These are phyloP conservation scores for Formica selysi DNA, from an alignment of 1,140 invertebrate species.

Conservation along the genomic window DNA sequence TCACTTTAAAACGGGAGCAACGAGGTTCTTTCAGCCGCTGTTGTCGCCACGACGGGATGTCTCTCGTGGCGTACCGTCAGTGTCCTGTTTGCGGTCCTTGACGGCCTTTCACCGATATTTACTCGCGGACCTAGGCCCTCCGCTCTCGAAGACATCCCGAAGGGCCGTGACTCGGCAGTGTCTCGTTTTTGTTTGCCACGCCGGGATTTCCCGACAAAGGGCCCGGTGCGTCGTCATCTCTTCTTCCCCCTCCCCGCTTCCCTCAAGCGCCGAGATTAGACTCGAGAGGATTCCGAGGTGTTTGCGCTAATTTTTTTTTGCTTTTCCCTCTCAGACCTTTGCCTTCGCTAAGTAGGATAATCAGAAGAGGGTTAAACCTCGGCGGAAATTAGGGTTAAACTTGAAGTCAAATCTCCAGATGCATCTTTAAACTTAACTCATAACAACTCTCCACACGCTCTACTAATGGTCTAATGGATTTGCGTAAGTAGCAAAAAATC, in stretches of 20 bases:
- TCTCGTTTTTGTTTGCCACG: constrained; percentile 75
- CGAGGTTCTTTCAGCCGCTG: constrained; percentile 70
- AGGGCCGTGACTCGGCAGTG: constrained; percentile 67
- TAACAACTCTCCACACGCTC: not conserved
- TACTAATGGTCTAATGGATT: not conserved
- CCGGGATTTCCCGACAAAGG: constrained; percentile 73
- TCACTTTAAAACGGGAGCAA: constrained; percentile 79
- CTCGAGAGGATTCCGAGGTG: constrained; percentile 50
- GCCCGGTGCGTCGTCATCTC: constrained; percentile 40
- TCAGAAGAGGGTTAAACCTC: not conserved
- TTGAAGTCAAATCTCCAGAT: constrained; percentile 23
- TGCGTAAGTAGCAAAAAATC: not conserved
- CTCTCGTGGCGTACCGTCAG: constrained; percentile 47
- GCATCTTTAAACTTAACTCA: not conserved
- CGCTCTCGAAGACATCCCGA: constrained; percentile 69
- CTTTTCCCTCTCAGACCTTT: too few relatives aligned
- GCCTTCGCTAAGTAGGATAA: not conserved
- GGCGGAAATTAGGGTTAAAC: constrained; percentile 40
- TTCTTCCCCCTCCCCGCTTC: not conserved
- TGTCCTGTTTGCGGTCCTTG: constrained; percentile 62
- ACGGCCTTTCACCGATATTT: constrained; percentile 70
- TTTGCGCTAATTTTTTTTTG: constrained; percentile 72
- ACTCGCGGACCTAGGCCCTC: constrained; percentile 64
- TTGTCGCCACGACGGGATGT: constrained; percentile 57
- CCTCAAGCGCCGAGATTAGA: constrained; percentile 29